Evolutionary conservation across 2,888 invertebrate genomes (phyloP).

Genomic region (Macaria notata): DNA sequence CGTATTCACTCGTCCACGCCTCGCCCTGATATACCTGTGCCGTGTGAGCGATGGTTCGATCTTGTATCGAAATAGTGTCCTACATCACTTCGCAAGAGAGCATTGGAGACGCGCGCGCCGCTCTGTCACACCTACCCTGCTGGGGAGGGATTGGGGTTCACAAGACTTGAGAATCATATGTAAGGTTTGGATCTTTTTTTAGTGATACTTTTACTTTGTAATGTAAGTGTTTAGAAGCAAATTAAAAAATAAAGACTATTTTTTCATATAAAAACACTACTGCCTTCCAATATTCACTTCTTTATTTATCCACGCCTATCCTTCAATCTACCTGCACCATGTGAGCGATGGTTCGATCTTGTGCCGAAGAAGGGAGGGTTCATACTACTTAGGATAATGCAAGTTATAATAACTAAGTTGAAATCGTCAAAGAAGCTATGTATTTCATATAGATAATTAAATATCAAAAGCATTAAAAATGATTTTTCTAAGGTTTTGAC

Average conservation of each 20-base stretch:
- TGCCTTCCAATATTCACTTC: too few species aligned
- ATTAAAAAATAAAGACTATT: too few species aligned
- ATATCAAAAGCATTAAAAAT: too few species aligned
- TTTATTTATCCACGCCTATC: not conserved
- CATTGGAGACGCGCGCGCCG: constrained; percentile 31
- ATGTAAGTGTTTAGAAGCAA: too few species aligned
- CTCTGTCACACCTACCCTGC: constrained; percentile 30
- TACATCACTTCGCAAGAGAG: constrained; percentile 41
- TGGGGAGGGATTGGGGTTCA: constrained; percentile 15
- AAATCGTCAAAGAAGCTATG: too few species aligned
- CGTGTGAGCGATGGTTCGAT: constrained; percentile 44
- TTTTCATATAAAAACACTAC: too few species aligned
- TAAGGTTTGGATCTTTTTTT: too few species aligned
- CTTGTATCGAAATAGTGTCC: constrained; percentile 48
- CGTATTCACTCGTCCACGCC: not conserved
- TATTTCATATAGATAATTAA: too few species aligned
- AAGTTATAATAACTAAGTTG: too few species aligned
- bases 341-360: constrained; percentile 46
- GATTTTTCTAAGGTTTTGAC: too few species aligned
- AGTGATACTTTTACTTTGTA: too few species aligned
- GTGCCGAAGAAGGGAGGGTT: constrained; percentile 49
- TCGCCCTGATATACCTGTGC: constrained; percentile 26
- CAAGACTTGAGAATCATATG: not conserved
- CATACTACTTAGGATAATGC: too few species aligned
- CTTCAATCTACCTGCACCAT: constrained; percentile 30